Conservation (phyloP, 2,888 invertebrate species). For the Iphiclides podalirius region DNA sequence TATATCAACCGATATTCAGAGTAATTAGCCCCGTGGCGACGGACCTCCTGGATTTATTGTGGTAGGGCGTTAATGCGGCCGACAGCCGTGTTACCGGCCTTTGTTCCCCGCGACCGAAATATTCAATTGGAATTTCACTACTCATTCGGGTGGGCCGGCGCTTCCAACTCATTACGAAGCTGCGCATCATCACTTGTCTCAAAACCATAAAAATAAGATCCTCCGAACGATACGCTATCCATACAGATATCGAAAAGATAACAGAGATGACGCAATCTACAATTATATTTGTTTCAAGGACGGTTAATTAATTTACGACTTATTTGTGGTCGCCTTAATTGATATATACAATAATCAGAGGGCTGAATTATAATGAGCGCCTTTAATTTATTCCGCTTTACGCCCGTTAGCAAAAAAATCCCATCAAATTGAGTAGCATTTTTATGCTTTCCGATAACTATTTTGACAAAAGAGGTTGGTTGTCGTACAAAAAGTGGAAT, state of each 20-base stretch:
- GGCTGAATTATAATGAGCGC: slow-evolving; percentile 9
- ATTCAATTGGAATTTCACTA: slow-evolving; percentile 66
- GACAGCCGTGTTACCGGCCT: slow-evolving; percentile 75
- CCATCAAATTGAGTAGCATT: slow-evolving; percentile 32
- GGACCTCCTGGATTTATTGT: slow-evolving; percentile 76
- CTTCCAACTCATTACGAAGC: background rate
- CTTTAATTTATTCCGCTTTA: slow-evolving; percentile 10
- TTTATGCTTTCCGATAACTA: slow-evolving; percentile 42
- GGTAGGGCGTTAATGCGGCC: slow-evolving; percentile 73
- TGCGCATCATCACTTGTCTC: background rate
- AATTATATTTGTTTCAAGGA: slow-evolving; percentile 12
- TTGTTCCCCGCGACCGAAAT: slow-evolving; percentile 65
- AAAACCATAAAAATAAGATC: slow-evolving; percentile 15
- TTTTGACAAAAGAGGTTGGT: slow-evolving; percentile 56
- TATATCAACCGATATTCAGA: slow-evolving; percentile 76
- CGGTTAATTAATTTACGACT: slow-evolving; percentile 19
- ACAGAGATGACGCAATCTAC: slow-evolving; percentile 3
- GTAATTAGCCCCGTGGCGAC: slow-evolving; percentile 79
- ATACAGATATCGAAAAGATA: slow-evolving; percentile 8
- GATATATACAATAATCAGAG: slow-evolving; percentile 14
- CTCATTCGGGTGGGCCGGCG: background rate
- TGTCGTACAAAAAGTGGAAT: slow-evolving; percentile 59
- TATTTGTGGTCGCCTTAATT: slow-evolving; percentile 9
- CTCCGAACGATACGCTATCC: slow-evolving; percentile 15
- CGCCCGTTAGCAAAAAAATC: slow-evolving; percentile 26